Evolutionary conservation across 2,888 invertebrate genomes (phyloP).

Genomic region (Brachypalpus laphriformis): DNA sequence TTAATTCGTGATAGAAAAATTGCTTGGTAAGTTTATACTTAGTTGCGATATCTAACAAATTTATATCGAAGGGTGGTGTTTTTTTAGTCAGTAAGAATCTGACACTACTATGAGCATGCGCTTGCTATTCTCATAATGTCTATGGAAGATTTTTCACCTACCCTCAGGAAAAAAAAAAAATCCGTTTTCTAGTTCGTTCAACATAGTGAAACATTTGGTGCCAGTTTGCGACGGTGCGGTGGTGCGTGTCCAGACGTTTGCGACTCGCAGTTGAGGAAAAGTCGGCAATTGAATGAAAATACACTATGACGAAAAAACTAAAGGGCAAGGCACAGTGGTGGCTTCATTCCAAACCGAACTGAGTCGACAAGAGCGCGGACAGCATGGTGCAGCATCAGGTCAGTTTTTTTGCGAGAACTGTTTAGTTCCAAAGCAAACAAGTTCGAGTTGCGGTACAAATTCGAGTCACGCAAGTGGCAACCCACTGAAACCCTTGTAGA

Average conservation of each 20-base stretch:
- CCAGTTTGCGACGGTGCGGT: neutral
- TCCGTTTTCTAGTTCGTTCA: neutral
- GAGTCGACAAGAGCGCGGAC: slow-evolving; percentile 29
- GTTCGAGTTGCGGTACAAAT: slow-evolving; percentile 11
- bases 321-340: slow-evolving; percentile 41
- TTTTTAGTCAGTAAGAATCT: no score
- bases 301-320: neutral
- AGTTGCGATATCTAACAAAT: no score
- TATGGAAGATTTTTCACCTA: no score
- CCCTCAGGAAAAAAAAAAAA: no score
- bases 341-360: slow-evolving; percentile 56
- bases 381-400: slow-evolving; percentile 28
- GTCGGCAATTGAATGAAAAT: neutral
- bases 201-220: neutral
- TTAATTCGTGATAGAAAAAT: no score
- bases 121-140: no score
- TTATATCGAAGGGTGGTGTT: no score
- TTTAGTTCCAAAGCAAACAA: slow-evolving; percentile 21
- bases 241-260: neutral
- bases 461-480: no score
- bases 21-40: no score
- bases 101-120: no score
- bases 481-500: no score
- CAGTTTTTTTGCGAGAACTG: no score
- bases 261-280: neutral